Conservation (phyloP, 2,888 invertebrate genomes). For the Agapostemon virescens region DNA sequence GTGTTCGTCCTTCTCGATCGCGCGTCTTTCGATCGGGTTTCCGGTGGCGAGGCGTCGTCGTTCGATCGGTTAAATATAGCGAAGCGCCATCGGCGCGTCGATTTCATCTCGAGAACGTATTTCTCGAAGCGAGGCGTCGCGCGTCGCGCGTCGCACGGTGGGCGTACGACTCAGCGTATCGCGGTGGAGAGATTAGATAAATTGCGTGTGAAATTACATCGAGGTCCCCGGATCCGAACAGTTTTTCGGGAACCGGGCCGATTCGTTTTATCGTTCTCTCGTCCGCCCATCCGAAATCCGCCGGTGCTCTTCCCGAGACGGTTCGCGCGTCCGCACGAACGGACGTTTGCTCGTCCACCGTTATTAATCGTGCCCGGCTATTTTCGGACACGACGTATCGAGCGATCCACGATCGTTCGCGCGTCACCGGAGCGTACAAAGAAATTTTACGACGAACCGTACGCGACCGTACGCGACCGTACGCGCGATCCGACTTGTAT, state of each 20-base stretch:
- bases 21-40: neutral
- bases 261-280: neutral
- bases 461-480: too few relatives aligned
- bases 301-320: neutral
- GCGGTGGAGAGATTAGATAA: conserved; percentile 50
- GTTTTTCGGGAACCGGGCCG: neutral
- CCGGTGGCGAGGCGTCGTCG: neutral
- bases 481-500: neutral
- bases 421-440: neutral
- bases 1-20: too few relatives aligned
- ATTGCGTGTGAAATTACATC: conserved; percentile 50
- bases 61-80: conserved; percentile 2
- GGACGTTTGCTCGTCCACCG: too few relatives aligned
- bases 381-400: too few relatives aligned
- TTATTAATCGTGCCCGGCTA: neutral
- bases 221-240: neutral
- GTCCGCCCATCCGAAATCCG: conserved; percentile 4
- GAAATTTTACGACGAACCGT: neutral
- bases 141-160: conserved; percentile 26
- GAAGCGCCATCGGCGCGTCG: neutral
- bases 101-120: conserved; percentile 14
- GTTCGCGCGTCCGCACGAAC: neutral
- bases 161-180: conserved; percentile 41
- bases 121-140: neutral
- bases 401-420: too few relatives aligned